These are phyloP conservation scores for Zenarchopterus dispar DNA, from an alignment of 2,797 vertebrate genomes.

Conservation along the genomic window DNA sequence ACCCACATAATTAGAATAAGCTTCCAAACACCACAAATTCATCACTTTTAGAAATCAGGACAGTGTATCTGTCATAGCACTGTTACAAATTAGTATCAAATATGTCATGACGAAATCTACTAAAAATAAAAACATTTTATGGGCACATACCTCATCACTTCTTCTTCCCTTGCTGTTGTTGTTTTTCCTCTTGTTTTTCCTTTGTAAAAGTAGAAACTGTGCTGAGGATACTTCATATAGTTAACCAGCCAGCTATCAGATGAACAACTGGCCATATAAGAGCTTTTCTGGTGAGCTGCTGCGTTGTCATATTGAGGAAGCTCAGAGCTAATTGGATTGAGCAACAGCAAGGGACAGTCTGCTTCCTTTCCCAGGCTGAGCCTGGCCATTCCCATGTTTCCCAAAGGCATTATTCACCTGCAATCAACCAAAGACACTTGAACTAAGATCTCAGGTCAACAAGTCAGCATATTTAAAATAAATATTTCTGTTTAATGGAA, in stretches of 20 bases:
- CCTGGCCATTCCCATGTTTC: conserved; percentile 61
- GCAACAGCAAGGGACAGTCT: conserved; percentile 67
- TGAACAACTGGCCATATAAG: conserved; percentile 23
- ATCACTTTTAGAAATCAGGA: no score
- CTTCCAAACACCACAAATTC: no score
- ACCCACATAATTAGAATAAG: no score
- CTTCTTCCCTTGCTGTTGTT: background rate
- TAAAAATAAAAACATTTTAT: background rate
- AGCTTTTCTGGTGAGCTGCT: conserved; percentile 54
- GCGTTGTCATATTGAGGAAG: conserved; percentile 58
- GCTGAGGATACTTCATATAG: conserved; percentile 21
- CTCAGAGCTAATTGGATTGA: conserved; percentile 70
- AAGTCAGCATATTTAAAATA: background rate
- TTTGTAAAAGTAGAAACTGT: conserved; percentile 10
- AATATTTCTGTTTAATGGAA: background rate
- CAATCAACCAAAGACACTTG: conserved; percentile 31
- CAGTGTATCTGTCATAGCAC: no score
- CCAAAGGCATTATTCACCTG: conserved; percentile 35
- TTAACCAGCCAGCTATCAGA: conserved; percentile 25
- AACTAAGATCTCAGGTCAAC: conserved; percentile 39
- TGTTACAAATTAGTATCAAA: no score
- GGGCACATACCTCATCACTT: conserved; percentile 51
- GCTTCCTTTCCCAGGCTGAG: conserved; percentile 83
- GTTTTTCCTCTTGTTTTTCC: conserved; percentile 2
- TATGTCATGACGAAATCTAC: no score